Evolutionary conservation across 2,888 invertebrate genomes (phyloP), one percentile per base, ranked within the genome.

Genomic region (Abscondita cerata): DNA sequence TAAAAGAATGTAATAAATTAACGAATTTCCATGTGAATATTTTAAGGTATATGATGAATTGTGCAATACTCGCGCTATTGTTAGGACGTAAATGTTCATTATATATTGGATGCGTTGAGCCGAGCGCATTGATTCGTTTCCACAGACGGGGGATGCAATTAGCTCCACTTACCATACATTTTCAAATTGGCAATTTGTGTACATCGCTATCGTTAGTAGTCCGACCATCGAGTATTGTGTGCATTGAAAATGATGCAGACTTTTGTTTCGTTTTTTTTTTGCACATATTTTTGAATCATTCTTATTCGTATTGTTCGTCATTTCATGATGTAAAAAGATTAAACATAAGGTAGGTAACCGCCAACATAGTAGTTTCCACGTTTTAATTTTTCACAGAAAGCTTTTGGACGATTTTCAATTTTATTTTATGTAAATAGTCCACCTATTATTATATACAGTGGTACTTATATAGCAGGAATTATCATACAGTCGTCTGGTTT

Each of bases 401-500:
- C n/a, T n/a, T n/a, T n/a, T n/a, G n/a, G 25, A 25, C 25, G 6
- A 25, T 25, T 25, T 25, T 25, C 2, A 25, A 25, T 25, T 25
- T 25, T 4, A 25, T 25, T 25, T 2, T 25, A 25, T 25, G 6
- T 25, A 25, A 25, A 25, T 25, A 25, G 25, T 25, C 6, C n/a
- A n/a, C 2, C 25, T 25, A 25, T 25, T 25, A 25, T 25, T 25
- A 25, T 6, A 25, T 25, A 25, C 25, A 25, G 6, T 25, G 25
- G 25, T 25, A 25, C 25, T 6, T 25, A 4, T 6, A 44, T 18
- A 19, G 19, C 44, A n/a, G 6, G 18, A 44, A 44, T 44, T 44
- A 44, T 18, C 18, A 20, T 48, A 52, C 44, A 62, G 64, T 65
- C 52, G 64, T 66, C 64, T 64, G 67, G 73, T 70, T 73, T 70